These are phyloP conservation scores for Lamellibrachia columna DNA, from an alignment of 2,888 invertebrate genomes.

Conservation along the genomic window DNA sequence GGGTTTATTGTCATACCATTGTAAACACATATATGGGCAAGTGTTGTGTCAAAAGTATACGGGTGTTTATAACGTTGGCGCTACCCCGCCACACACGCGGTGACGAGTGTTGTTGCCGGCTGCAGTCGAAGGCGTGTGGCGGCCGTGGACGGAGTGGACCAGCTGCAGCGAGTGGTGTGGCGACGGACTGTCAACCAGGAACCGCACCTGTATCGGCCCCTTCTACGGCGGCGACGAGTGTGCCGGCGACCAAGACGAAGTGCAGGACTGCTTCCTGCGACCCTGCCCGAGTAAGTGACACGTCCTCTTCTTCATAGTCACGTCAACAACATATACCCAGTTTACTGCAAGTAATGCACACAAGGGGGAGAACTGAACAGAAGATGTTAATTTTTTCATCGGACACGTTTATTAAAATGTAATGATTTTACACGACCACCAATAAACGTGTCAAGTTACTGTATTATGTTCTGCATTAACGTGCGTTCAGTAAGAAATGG, in stretches of 20 bases:
- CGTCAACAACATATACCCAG: background rate
- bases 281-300: constrained; percentile 33
- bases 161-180: constrained; percentile 27
- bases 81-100: background rate
- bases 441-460: too few relatives aligned
- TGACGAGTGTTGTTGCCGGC: constrained; percentile 19
- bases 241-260: constrained; percentile 34
- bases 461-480: too few relatives aligned
- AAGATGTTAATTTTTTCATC: too few relatives aligned
- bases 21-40: background rate
- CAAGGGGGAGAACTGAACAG: too few relatives aligned
- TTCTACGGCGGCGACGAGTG: constrained; percentile 44
- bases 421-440: too few relatives aligned
- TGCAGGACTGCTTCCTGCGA: constrained; percentile 26
- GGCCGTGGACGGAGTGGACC: constrained; percentile 18
- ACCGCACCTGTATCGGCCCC: constrained; percentile 28
- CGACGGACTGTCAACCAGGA: constrained; percentile 24
- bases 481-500: too few relatives aligned
- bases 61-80: background rate
- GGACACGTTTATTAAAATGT: too few relatives aligned
- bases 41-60: background rate
- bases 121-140: constrained; percentile 25
- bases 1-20: background rate
- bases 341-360: too few relatives aligned
- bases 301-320: background rate